Base-by-base conservation (phyloP, 2,113 vertebrate genomes). In the Pterophyllum scalare region DNA sequence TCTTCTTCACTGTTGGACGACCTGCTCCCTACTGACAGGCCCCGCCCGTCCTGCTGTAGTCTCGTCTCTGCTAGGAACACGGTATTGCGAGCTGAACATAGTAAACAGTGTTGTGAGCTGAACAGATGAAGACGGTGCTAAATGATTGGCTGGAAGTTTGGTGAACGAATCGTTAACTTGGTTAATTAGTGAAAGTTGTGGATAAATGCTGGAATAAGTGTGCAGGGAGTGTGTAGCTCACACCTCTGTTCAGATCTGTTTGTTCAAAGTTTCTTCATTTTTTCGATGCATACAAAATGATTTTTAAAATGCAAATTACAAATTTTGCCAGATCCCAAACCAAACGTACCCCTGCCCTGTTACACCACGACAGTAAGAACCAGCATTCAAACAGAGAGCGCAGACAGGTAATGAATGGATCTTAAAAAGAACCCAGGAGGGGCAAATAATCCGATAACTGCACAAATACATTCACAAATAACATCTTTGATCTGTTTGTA, bases 21-120 rank as follows among this genome's bases (percentile, higher is more conserved):
- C 20, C 78, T 91, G 46, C 87, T 87, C 24, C 82, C 81, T 11
- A 90, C 90, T 81, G 94, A 93, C 90, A 92, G 94, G 46, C 95
- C 94, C 17, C 93, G 91, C 74, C 94, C 94, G 61, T 88, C 86
- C 81, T 82, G 80, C 64, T 84, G 67, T 75, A 78, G 82, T 65
- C 76, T 82, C 72, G 22, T 78, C 59, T 58, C 84, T 74, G 75
- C 87, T 59, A 81, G 65, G 7, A 56, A 87, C 64, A 20, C 56
- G 91, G 83, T 93, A 89, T 46, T 22, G 22, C 46, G 22, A 58
- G 58, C 17, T 54, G 49, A 58, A 59, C 46, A 31, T 28, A 12
- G 33, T 33, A 0, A 43, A 0, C n/a, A 33, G 17, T 64, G 10
- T 35, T 12, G 3, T 35, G 8, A 40, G 31, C 14, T 26, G 22